Evolutionary conservation across 2,113 vertebrate genomes (phyloP).

Genomic region (Hyperopisus bebe): DNA sequence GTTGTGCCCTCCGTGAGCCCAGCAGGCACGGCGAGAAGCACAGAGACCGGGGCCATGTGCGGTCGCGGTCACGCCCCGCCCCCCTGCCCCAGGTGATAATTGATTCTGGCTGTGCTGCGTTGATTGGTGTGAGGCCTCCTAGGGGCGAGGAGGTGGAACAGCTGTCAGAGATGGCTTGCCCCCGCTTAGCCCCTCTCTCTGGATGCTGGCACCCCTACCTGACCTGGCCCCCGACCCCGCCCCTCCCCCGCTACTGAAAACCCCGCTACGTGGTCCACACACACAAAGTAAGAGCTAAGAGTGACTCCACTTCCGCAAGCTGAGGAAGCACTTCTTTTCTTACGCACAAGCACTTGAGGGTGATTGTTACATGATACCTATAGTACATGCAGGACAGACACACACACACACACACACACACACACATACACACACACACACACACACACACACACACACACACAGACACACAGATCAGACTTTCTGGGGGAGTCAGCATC

Average conservation of each 20-base stretch:
- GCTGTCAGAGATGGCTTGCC: slow-evolving; percentile 48
- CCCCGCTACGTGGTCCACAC: not conserved
- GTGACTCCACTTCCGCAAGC: not conserved
- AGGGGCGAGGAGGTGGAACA: slow-evolving; percentile 54
- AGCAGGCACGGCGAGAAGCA: slow-evolving; percentile 8
- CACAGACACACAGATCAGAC: not conserved
- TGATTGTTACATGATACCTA: not conserved
- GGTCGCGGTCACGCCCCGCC: slow-evolving; percentile 42
- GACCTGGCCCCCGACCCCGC: not conserved
- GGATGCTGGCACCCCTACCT: slow-evolving; percentile 1
- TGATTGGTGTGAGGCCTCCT: slow-evolving; percentile 76
- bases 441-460: not conserved
- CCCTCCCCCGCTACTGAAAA: not conserved
- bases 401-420: not conserved
- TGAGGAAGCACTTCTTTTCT: not conserved
- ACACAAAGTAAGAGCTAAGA: not conserved
- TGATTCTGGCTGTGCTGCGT: slow-evolving; percentile 67
- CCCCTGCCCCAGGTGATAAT: slow-evolving; percentile 75
- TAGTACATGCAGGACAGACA: not conserved
- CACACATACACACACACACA: not conserved
- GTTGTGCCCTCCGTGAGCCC: slow-evolving; percentile 12
- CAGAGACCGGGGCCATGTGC: slow-evolving; percentile 46
- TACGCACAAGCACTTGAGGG: not conserved
- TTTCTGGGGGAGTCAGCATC: not conserved
- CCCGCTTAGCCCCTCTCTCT: slow-evolving; percentile 19